These are phyloP conservation scores for Numenius arquata DNA, from an alignment of 2,113 vertebrate genomes.

Conservation along the genomic window DNA sequence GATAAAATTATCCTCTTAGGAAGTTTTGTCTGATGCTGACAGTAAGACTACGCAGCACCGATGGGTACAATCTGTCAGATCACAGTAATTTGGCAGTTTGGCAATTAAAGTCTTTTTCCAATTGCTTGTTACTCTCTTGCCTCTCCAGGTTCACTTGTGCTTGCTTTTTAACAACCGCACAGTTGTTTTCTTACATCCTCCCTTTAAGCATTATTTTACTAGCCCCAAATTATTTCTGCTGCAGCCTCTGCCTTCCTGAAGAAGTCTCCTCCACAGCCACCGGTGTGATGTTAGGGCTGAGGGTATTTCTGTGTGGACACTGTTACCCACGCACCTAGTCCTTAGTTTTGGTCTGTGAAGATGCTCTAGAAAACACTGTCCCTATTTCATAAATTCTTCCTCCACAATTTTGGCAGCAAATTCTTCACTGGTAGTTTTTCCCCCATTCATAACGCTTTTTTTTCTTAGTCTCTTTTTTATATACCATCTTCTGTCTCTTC, in stretches of 20 bases:
- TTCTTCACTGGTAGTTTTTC: background rate
- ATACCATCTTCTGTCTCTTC: background rate
- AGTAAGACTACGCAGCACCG: background rate
- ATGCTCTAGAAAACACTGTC: background rate
- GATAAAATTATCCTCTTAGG: background rate
- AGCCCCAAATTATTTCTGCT: background rate
- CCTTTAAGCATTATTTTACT: background rate
- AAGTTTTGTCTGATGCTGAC: background rate
- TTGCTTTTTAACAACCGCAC: background rate
- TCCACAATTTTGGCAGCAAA: background rate
- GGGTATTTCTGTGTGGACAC: background rate
- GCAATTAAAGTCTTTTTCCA: conserved; percentile 34
- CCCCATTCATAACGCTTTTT: no score
- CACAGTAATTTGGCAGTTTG: background rate
- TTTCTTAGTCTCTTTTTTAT: background rate
- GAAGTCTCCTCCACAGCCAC: background rate
- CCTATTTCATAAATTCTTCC: background rate
- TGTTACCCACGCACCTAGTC: rapidly evolving
- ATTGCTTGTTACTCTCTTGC: background rate
- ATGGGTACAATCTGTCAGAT: background rate
- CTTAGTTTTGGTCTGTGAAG: background rate
- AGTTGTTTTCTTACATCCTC: background rate
- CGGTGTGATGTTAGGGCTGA: background rate
- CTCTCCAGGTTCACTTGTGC: rapidly evolving
- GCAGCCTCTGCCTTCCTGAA: background rate